Percentiles rank a stretch among this genome's conserved stretches.
Evolutionary conservation across 2,888 invertebrate species (phyloP).

Genomic region (Aphidius colemani): DNA sequence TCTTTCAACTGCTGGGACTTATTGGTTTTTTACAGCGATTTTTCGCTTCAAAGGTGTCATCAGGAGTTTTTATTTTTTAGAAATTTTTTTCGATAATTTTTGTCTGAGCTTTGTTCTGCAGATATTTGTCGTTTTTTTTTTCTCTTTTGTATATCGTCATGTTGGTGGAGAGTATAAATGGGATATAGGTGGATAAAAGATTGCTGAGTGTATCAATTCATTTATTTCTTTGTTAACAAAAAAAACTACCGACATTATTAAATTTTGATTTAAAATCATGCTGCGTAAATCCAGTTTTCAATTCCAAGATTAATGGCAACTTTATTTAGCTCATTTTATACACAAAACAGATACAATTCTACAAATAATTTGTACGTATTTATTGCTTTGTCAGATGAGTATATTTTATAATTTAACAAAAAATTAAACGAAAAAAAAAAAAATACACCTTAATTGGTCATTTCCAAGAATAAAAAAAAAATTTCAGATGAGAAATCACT

Average conservation of each 20-base stretch:
- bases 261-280: slow-evolving; percentile 18
- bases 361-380: no score
- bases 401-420: neutral
- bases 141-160: no score
- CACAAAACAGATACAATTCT: neutral
- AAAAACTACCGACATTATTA: slow-evolving; percentile 12
- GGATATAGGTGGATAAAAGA: slow-evolving; percentile 32
- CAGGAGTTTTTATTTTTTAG: no score
- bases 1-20: no score
- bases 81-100: no score
- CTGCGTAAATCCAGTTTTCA: slow-evolving; percentile 30
- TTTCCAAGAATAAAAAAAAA: slow-evolving; percentile 30
- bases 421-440: neutral
- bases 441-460: slow-evolving; percentile 28
- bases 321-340: slow-evolving; percentile 14
- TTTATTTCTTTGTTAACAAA: slow-evolving; percentile 26
- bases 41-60: no score
- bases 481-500: slow-evolving; percentile 14
- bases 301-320: slow-evolving; percentile 33
- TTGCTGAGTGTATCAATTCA: slow-evolving; percentile 29
- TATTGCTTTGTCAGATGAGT: no score
- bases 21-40: no score
- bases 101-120: no score
- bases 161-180: slow-evolving; percentile 1
- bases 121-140: no score